Evolutionary conservation across 2,113 vertebrate genomes (phyloP), one percentile per base, ranked within the genome.

Genomic region (Callithrix jacchus): DNA sequence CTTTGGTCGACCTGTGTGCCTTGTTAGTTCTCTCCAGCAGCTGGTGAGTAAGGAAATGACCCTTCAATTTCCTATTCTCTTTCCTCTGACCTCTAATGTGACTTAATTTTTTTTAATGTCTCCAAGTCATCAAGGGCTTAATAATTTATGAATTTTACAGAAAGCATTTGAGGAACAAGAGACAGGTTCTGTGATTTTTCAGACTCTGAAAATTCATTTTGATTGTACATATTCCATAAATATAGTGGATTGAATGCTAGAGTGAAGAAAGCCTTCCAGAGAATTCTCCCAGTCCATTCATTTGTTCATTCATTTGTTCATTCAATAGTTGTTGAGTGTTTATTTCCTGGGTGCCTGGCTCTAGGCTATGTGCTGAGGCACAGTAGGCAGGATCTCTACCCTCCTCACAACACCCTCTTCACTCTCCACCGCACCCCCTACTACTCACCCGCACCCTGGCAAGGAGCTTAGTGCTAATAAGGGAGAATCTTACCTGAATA

Each of bases 1-100:
- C 71, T 89, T 95, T 71, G 35, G 80, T 94, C 74, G 85, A 85
- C 87, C 87, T 91, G 70, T 89, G 71, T 96, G 87, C 97, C 87
- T 95, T 97, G 52, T 95, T 73, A 79, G 30, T 89, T 94, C 58
- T 80, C 56, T 90, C 89, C 21, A 58, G 80, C 58, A 90, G 70
- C 85, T 96, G 80, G 45, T 87, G 79, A 97, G 82, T 89, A 94
- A 95, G n/a, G 42, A 96, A 87, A 96, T 76, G 12, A 88, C 21
- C 32, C 61, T 81, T 96, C 13, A 87, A 37, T 71, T 94, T 95
- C 70, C 45, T 93, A 61, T 93, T 70, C 14, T 95, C 93, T 93
- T 76, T 82, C 88, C 74, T 96, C 70, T 97, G 64, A 89, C 87
- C 8, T 95, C 32, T 93, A 96, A 89, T 68, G 49, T 89, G 58